phyloP scores from a whole-genome alignment of 2,113 vertebrate species.

The Xerus inauris region DNA sequence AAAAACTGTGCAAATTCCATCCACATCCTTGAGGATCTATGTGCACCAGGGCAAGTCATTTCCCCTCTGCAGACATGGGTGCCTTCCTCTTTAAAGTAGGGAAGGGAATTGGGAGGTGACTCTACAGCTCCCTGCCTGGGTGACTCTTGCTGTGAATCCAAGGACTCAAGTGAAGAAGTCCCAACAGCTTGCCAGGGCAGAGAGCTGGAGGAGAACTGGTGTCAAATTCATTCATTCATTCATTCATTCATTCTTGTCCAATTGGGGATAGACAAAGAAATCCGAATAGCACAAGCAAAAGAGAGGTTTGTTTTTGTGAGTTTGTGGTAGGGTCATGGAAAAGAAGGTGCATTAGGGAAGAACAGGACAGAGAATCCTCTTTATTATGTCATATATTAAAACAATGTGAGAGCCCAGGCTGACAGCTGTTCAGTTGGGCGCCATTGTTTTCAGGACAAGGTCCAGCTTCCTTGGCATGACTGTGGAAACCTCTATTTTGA shows the following conservation, averaged over 20 bases:
- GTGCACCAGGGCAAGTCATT: not conserved
- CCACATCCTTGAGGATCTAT: not conserved
- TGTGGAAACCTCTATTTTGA: not conserved
- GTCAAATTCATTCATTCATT: not conserved
- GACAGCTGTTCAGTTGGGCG: constrained; percentile 47
- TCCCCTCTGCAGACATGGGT: not conserved
- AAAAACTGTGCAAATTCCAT: not conserved
- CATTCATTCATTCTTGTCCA: not conserved
- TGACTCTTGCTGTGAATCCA: not conserved
- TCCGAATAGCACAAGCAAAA: not conserved
- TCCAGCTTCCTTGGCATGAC: not conserved
- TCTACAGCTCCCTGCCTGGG: not conserved
- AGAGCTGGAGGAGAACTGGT: not conserved
- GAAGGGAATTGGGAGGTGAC: not conserved
- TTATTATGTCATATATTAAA: constrained; percentile 39
- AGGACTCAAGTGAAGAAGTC: not conserved
- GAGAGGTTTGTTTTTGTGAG: constrained; percentile 22
- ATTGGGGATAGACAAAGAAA: not conserved
- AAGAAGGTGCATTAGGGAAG: constrained; percentile 16
- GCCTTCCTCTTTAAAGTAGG: not conserved
- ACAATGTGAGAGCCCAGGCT: constrained; percentile 15
- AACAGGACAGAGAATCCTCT: not conserved
- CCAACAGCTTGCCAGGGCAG: not conserved
- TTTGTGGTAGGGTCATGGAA: not conserved
- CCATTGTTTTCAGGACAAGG: not conserved